These are phyloP conservation scores for Laodelphax striatellus DNA, from an alignment of 1,140 invertebrate genomes.

Conservation along the genomic window DNA sequence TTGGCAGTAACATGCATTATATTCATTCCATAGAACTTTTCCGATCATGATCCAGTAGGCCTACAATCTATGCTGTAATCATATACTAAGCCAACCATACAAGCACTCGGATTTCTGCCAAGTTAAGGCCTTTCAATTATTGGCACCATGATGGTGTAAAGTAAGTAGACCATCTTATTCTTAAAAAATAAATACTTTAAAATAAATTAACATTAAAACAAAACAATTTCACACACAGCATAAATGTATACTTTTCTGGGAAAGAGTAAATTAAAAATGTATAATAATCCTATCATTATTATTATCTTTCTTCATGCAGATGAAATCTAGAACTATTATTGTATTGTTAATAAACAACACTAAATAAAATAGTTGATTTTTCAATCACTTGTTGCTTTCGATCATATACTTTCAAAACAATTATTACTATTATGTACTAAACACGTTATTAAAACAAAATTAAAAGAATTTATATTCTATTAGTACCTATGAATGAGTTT, in stretches of 20 bases:
- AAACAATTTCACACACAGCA: background rate
- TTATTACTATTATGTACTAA: background rate
- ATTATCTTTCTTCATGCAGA: background rate
- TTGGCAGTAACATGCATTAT: background rate
- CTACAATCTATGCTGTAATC: background rate
- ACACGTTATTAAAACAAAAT: too few species aligned
- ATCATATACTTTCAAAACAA: background rate
- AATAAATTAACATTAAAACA: background rate
- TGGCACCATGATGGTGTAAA: background rate
- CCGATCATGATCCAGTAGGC: background rate
- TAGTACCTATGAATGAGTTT: too few species aligned
- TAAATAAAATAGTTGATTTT: background rate
- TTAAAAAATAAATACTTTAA: slow-evolving; percentile 1
- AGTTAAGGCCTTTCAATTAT: background rate
- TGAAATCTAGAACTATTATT: background rate
- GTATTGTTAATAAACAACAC: background rate
- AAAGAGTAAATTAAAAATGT: background rate
- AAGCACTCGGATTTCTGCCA: slow-evolving; percentile 1
- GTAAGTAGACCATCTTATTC: background rate
- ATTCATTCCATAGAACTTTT: background rate
- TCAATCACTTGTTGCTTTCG: background rate
- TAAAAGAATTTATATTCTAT: too few species aligned
- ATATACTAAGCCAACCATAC: too few species aligned
- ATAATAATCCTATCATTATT: background rate
- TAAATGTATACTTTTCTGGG: background rate